Evolutionary conservation across 1,140 invertebrate species (phyloP), one percentile per base, ranked within the genome.

Genomic region (Notospermus geniculatus): DNA sequence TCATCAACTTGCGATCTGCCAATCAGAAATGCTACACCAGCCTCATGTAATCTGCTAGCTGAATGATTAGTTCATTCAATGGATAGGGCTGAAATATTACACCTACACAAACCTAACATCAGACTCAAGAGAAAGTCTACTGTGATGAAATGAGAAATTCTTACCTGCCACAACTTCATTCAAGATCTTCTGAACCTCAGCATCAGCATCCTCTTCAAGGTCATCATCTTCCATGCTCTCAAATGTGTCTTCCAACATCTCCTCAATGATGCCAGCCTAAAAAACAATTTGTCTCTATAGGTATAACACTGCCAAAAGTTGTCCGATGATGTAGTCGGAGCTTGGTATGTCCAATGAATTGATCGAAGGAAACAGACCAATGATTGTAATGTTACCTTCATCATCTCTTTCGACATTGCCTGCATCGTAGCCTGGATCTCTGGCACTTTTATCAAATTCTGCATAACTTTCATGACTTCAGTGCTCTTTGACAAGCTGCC

Each of bases 211-310:
- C 74, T 97, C 79, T 29, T 82, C 80, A 66, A 80, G 57, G 13
- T 82, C 79, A 9, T 80, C 80, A 65, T 80, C 77, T 22, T 76
- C 69, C 46, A 97, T 83, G 4, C 85, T 84, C 65, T 96, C 93
- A 87, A 99, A 90, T 29, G 95, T 96, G 79, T 99, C 97, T 69
- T 99, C 95, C 43, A 99, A 83, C 96, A 99, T 98, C 83, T 99
- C 95, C 78, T 98, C 96, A 62, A 99, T 94, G 50, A 98, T 97
- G n/a, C 96, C 95, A 5, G 95, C 94, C 80, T 91, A 57, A 43
- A 60, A 58, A 28, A 5, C 23, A 55, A n/a, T 7, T 50, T 23
- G 46, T 19, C 19, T 50, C 4, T 7, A 27, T 5, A 23, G 11
- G 39, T 19, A 43, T 11, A 13, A 11, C 39, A 11, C 19, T 43